Conservation (phyloP, 2,113 vertebrate genomes). For the Carlito syrichta region DNA sequence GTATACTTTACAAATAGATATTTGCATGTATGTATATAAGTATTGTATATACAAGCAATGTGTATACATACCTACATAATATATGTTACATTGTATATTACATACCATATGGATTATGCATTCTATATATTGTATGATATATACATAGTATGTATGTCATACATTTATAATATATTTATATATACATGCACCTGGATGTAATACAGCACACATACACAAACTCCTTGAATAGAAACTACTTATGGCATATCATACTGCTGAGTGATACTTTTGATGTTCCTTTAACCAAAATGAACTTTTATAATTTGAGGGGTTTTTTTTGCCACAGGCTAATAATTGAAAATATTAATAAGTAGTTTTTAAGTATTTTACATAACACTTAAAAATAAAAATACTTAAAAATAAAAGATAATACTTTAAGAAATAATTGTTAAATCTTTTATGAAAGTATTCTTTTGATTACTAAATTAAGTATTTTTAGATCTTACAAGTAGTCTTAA, state of each 20-base stretch:
- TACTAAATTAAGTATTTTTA: conserved; percentile 43
- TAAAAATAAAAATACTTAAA: not conserved
- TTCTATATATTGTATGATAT: not conserved
- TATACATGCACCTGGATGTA: not conserved
- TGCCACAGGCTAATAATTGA: conserved; percentile 31
- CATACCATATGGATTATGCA: too few relatives aligned
- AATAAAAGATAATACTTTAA: not conserved
- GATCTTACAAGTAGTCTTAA: not conserved
- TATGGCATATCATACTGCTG: not conserved
- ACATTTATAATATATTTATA: not conserved
- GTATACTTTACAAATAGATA: not conserved
- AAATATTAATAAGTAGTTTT: conserved; percentile 34
- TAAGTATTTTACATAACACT: conserved; percentile 18
- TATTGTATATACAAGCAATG: not conserved
- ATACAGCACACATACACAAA: not conserved
- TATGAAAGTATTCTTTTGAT: not conserved
- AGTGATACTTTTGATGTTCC: not conserved
- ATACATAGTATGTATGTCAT: not conserved
- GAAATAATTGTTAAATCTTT: not conserved
- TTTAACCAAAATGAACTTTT: conserved; percentile 8
- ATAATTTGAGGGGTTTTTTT: conserved; percentile 51
- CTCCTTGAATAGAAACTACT: not conserved
- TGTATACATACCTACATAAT: not conserved
- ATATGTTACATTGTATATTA: not conserved
- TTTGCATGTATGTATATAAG: not conserved